A percentile compares a stretch with the other conserved stretches of the same genome.
Conservation (phyloP, 2,888 invertebrate species). For the Lordiphosa fenestrarum region DNA sequence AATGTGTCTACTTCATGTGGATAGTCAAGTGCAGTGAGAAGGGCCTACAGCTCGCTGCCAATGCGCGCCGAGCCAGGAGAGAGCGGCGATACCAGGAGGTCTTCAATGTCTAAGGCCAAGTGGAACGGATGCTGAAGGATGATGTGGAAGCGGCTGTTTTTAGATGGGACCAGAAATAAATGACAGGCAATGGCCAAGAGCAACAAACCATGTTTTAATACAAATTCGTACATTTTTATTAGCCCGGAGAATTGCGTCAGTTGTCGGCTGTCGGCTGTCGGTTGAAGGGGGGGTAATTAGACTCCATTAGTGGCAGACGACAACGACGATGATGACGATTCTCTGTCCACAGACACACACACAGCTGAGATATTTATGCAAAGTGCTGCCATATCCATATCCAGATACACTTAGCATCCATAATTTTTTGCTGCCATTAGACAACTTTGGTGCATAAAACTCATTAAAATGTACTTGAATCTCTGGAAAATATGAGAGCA, state of each 20-base stretch:
- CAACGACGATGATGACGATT: constrained; percentile 7
- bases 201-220: constrained; percentile 22
- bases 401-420: constrained; percentile 44
- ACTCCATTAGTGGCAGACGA: constrained; percentile 62
- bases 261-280: constrained; percentile 34
- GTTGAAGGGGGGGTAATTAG: constrained; percentile 49
- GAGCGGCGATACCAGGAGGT: constrained; percentile 5
- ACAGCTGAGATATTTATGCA: constrained; percentile 44
- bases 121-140: background rate
- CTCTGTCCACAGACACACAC: constrained; percentile 20
- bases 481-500: constrained; percentile 45
- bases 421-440: constrained; percentile 72
- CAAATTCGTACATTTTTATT: constrained; percentile 66
- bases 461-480: constrained; percentile 73
- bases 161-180: constrained; percentile 43
- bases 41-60: background rate
- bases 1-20: constrained; percentile 31
- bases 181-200: constrained; percentile 34
- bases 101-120: constrained; percentile 10
- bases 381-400: constrained; percentile 55
- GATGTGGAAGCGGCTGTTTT: constrained; percentile 19
- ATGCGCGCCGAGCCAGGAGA: background rate
- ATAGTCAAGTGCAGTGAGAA: constrained; percentile 13
- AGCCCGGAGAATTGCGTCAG: constrained; percentile 44
- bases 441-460: constrained; percentile 63